These are phyloP conservation scores for Diachrysia chrysitis DNA, from an alignment of 2,888 invertebrate species.

Conservation along the genomic window DNA sequence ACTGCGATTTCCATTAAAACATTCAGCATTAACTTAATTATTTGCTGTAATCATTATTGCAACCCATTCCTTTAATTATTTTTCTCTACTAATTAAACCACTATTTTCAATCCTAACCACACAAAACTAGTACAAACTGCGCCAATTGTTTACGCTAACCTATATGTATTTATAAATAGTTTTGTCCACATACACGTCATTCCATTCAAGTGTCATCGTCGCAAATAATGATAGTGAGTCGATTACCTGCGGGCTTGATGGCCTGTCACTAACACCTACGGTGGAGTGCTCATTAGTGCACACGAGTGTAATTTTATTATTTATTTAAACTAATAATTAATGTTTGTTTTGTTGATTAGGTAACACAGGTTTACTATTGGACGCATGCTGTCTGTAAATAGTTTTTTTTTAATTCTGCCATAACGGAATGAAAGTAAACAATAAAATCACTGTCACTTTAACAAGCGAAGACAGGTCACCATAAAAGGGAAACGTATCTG, in stretches of 20 bases:
- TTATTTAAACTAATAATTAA: conserved; percentile 8
- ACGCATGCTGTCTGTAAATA: no score
- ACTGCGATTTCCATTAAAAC: no score
- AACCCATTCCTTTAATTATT: no score
- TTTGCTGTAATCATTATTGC: no score
- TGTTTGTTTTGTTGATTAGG: conserved; percentile 10
- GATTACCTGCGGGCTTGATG: conserved; percentile 38
- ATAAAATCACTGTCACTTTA: conserved; percentile 28
- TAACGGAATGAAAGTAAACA: conserved; percentile 22
- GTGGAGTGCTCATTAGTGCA: conserved; percentile 30
- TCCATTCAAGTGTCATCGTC: conserved; percentile 26
- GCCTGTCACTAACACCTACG: conserved; percentile 43
- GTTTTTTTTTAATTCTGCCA: no score
- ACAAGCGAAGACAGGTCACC: conserved; percentile 44
- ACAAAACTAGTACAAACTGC: not conserved
- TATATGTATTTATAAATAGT: conserved; percentile 11
- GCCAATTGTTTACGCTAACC: conserved; percentile 4
- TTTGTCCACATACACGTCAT: conserved; percentile 24
- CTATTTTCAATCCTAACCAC: not conserved
- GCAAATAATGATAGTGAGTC: conserved; percentile 22
- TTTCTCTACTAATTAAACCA: not conserved
- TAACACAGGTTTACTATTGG: no score
- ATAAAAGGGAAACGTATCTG: conserved; percentile 43
- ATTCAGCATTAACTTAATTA: no score
- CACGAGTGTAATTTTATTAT: conserved; percentile 14